phyloP scores from a whole-genome alignment of 2,888 invertebrate species.

The Xanthostigma xanthostigma region DNA sequence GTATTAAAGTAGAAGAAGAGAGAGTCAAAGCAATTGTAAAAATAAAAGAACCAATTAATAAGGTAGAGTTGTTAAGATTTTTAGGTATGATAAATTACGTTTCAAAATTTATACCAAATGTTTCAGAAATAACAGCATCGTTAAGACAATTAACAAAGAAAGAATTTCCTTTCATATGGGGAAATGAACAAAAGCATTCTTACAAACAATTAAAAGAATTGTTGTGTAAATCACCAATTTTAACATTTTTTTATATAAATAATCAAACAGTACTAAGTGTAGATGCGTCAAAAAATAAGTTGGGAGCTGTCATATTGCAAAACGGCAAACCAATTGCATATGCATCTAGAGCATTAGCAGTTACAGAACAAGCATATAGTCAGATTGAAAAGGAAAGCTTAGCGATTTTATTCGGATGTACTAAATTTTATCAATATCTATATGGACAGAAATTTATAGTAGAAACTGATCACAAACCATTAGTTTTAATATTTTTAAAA shows the following conservation, averaged over 20 bases:
- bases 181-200: conserved; percentile 6
- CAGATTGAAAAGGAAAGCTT: conserved; percentile 3
- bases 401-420: conserved; percentile 3
- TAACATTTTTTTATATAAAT: conserved; percentile 7
- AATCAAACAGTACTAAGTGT: not conserved
- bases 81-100: conserved; percentile 9
- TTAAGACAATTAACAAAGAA: conserved; percentile 8
- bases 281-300: not conserved
- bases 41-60: conserved; percentile 8
- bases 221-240: conserved; percentile 5
- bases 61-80: conserved; percentile 9
- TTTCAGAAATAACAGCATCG: conserved; percentile 6
- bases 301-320: not conserved
- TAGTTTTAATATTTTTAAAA: not conserved
- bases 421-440: conserved; percentile 1
- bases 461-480: not conserved
- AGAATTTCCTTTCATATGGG: not conserved
- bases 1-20: conserved; percentile 5
- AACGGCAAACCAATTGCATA: conserved; percentile 2
- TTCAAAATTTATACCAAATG: conserved; percentile 8
- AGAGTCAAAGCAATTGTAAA: conserved; percentile 9
- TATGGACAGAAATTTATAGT: conserved; percentile 5
- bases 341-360: conserved; percentile 2
- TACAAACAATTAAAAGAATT: conserved; percentile 11
- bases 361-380: conserved; percentile 2